phyloP scores from a whole-genome alignment of 2,888 invertebrate genomes.

The Melolontha melolontha region DNA sequence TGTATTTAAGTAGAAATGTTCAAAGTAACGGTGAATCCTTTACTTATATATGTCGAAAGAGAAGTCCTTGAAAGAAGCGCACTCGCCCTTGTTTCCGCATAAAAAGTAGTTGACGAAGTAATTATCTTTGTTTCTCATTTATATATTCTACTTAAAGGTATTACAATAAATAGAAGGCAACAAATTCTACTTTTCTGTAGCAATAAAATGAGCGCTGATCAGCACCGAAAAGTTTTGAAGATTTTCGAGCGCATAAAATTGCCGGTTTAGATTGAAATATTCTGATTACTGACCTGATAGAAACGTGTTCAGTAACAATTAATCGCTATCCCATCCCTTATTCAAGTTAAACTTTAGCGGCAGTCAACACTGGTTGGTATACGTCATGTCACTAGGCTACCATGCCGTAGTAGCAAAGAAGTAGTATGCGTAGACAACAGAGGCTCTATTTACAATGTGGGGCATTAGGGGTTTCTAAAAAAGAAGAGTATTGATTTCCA shows the following conservation, averaged over 20 bases:
- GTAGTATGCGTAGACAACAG: constrained; percentile 48
- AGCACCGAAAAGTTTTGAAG: neutral
- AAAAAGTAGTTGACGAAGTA: too few relatives aligned
- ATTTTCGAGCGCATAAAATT: neutral
- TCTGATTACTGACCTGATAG: constrained; percentile 40
- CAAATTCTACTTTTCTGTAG: too few relatives aligned
- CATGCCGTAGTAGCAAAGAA: constrained; percentile 48
- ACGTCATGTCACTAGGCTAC: constrained; percentile 52
- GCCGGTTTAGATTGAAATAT: neutral
- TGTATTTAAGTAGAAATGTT: too few relatives aligned
- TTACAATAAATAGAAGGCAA: too few relatives aligned
- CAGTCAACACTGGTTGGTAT: constrained; percentile 51
- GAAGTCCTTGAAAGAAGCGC: too few relatives aligned
- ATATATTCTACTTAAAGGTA: too few relatives aligned
- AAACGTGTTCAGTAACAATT: constrained; percentile 39
- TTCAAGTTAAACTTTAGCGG: constrained; percentile 45
- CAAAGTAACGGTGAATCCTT: too few relatives aligned
- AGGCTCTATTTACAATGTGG: constrained; percentile 58
- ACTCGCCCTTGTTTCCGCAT: too few relatives aligned
- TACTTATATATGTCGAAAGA: too few relatives aligned
- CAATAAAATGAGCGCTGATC: neutral
- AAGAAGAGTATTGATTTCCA: constrained; percentile 60
- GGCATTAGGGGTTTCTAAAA: constrained; percentile 61
- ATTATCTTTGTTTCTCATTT: too few relatives aligned
- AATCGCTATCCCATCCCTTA: constrained; percentile 54